These are phyloP conservation scores for Empis livida DNA, from an alignment of 2,888 invertebrate genomes.

Conservation along the genomic window DNA sequence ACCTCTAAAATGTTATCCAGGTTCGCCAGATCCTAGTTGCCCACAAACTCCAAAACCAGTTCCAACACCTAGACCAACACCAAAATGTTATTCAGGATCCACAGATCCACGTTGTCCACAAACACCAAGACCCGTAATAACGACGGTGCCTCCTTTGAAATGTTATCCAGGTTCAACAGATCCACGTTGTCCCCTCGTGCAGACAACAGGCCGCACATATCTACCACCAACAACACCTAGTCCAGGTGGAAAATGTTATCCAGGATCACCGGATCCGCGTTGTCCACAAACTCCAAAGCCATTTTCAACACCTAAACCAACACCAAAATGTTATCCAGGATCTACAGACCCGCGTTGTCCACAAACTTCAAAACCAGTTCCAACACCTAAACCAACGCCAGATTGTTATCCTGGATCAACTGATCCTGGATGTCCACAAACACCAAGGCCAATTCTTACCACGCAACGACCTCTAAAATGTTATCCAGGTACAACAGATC, in stretches of 20 bases:
- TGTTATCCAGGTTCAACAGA: conserved; percentile 28
- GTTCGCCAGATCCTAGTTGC: conserved; percentile 26
- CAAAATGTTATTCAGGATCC: conserved; percentile 25
- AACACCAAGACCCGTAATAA: conserved; percentile 4
- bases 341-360: conserved; percentile 27
- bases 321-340: conserved; percentile 22
- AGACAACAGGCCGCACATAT: conserved; percentile 12
- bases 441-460: conserved; percentile 17
- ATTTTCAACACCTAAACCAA: conserved; percentile 19
- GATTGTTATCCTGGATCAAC: conserved; percentile 25
- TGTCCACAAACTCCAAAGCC: conserved; percentile 22
- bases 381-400: conserved; percentile 4
- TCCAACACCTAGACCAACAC: conserved; percentile 17
- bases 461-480: conserved; percentile 17
- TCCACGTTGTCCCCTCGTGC: conserved; percentile 16
- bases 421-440: conserved; percentile 24
- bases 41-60: conserved; percentile 3
- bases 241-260: conserved; percentile 37
- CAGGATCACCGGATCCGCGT: conserved; percentile 26
- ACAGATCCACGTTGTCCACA: conserved; percentile 16
- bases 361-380: conserved; percentile 23
- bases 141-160: neutral
- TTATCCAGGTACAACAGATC: conserved; percentile 25
- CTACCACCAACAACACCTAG: conserved; percentile 23
- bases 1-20: conserved; percentile 27